phyloP scores from a whole-genome alignment of 2,888 invertebrate species.

The Sarcophaga caerulescens region DNA sequence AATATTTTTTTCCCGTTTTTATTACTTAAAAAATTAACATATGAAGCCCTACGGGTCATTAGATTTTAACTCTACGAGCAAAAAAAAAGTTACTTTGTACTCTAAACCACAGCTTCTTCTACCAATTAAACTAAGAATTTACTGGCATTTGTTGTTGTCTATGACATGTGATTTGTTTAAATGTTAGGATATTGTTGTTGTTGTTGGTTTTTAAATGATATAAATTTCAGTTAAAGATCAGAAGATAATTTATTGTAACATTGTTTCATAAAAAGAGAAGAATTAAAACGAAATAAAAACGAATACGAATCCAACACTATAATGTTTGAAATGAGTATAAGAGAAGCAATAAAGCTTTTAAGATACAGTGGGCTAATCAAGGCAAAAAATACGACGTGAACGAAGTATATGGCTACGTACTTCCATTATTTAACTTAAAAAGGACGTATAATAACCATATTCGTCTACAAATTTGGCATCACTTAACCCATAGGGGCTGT shows the following conservation, averaged over 20 bases:
- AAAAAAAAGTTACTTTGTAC: conserved; percentile 25
- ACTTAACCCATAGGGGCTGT: too few species aligned
- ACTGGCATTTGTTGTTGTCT: neutral
- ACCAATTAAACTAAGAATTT: conserved; percentile 6
- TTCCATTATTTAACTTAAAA: too few species aligned
- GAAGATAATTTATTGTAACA: conserved; percentile 53
- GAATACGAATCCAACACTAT: too few species aligned
- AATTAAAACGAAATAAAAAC: neutral
- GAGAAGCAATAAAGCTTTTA: too few species aligned
- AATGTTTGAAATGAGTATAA: too few species aligned
- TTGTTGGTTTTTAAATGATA: conserved; percentile 24
- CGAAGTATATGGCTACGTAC: too few species aligned
- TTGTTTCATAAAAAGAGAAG: neutral
- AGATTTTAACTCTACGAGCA: conserved; percentile 4
- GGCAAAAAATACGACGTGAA: too few species aligned
- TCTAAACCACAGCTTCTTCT: neutral
- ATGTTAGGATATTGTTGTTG: conserved; percentile 19
- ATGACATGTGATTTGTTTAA: conserved; percentile 32
- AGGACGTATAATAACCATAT: too few species aligned
- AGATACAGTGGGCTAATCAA: too few species aligned
- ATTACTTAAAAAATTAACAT: too few species aligned
- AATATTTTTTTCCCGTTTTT: too few species aligned
- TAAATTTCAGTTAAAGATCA: conserved; percentile 38
- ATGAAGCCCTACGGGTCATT: conserved; percentile 40
- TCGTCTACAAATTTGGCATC: too few species aligned